Evolutionary conservation across 2,888 invertebrate species (phyloP).

Genomic region (Drosophila siamana): DNA sequence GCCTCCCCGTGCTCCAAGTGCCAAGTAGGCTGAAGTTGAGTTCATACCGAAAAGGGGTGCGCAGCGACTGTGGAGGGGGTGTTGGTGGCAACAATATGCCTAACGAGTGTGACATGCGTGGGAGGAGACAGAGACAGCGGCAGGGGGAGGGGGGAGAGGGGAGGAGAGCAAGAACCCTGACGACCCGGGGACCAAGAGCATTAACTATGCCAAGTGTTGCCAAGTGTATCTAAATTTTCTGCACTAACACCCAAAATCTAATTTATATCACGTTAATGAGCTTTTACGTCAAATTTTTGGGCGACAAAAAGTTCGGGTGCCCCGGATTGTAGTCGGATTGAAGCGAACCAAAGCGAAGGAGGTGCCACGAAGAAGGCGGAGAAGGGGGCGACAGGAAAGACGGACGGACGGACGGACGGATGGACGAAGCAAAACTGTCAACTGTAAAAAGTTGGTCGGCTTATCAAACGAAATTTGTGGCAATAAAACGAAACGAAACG

Average conservation of each 20-base stretch:
- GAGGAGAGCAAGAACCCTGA: background rate
- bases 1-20: background rate
- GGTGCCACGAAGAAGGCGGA: background rate
- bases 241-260: conserved; percentile 77
- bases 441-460: conserved; percentile 77
- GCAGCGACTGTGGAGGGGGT: background rate
- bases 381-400: background rate
- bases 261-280: conserved; percentile 80
- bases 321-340: conserved; percentile 7
- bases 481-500: conserved; percentile 69
- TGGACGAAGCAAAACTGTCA: conserved; percentile 63
- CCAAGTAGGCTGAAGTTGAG: background rate
- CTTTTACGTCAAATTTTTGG: conserved; percentile 73
- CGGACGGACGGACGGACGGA: conserved; percentile 17
- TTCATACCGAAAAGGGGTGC: no score
- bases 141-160: background rate
- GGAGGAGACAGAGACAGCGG: no score
- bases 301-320: conserved; percentile 37
- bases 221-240: conserved; percentile 69
- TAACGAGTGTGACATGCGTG: conserved; percentile 42
- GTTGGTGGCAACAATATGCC: conserved; percentile 42
- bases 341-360: conserved; percentile 6
- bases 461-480: conserved; percentile 76
- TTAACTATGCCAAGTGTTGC: conserved; percentile 69
- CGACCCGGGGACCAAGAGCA: conserved; percentile 38